A percentile compares a stretch with the other conserved stretches of the same genome.
These are phyloP conservation scores for Apotomis betuletana DNA, from an alignment of 2,888 invertebrate genomes.

Conservation along the genomic window DNA sequence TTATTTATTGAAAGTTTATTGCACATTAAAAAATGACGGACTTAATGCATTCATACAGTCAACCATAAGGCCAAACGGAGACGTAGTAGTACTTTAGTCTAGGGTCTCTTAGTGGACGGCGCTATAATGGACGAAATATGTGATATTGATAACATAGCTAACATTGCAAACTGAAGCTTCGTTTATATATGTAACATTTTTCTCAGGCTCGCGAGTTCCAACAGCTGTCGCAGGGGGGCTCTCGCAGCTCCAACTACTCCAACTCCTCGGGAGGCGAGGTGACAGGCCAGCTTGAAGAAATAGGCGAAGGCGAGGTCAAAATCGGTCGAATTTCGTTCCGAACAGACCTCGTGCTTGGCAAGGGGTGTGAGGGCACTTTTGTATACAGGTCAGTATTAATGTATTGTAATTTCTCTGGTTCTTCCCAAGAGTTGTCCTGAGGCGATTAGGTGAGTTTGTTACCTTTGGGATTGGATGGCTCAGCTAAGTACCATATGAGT, in stretches of 20 bases:
- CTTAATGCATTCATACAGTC: no score
- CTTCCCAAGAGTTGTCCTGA: not conserved
- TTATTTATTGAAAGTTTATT: no score
- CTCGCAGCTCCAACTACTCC: conserved; percentile 73
- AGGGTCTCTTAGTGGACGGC: no score
- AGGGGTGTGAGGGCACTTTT: conserved; percentile 99
- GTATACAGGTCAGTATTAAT: conserved; percentile 89
- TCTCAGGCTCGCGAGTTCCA: conserved; percentile 86
- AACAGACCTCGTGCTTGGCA: conserved; percentile 93
- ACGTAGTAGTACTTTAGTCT: no score
- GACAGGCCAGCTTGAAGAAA: conserved; percentile 84
- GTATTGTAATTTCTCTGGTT: not conserved
- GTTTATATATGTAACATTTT: not conserved
- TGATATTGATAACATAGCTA: no score
- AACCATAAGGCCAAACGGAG: no score
- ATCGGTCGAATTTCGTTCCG: conserved; percentile 96
- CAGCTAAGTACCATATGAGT: no score
- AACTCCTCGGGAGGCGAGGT: conserved; percentile 71
- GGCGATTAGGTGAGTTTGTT: not conserved
- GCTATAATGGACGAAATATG: no score
- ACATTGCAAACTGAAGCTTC: no score
- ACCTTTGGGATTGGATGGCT: no score
- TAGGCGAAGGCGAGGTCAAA: conserved; percentile 86
- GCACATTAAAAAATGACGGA: no score
- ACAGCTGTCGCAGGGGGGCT: conserved; percentile 86